These are phyloP conservation scores for Toxonevra muliebris DNA, from an alignment of 2,888 invertebrate species.

Conservation along the genomic window DNA sequence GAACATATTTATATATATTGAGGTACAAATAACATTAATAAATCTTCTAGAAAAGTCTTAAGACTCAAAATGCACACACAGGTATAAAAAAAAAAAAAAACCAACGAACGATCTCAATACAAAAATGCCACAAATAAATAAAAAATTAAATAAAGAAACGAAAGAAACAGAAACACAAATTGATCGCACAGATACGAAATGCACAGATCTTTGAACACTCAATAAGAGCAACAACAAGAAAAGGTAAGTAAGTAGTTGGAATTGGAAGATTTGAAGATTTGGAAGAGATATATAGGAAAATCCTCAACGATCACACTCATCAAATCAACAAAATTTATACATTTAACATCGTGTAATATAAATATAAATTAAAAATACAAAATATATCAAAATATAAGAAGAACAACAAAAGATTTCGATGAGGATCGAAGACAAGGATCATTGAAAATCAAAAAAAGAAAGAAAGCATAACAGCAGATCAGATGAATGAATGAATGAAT, in stretches of 20 bases:
- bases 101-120: not conserved
- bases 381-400: not conserved
- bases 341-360: constrained; percentile 18
- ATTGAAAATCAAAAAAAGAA: no score
- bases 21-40: not conserved
- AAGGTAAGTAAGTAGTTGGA: not conserved
- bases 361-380: not conserved
- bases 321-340: constrained; percentile 29
- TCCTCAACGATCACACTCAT: constrained; percentile 28
- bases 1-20: no score
- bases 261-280: not conserved
- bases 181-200: constrained; percentile 29
- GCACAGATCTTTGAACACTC: constrained; percentile 10
- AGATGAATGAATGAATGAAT: no score
- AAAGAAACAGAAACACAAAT: constrained; percentile 25
- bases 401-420: not conserved
- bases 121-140: constrained; percentile 4
- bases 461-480: no score
- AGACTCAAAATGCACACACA: not conserved
- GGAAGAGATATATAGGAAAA: constrained; percentile 18
- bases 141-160: no score
- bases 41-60: not conserved
- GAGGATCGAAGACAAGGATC: no score
- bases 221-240: not conserved
- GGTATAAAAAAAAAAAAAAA: not conserved